These are phyloP conservation scores for Poeciliopsis infans DNA, from an alignment of 2,797 vertebrate genomes.

Conservation along the genomic window DNA sequence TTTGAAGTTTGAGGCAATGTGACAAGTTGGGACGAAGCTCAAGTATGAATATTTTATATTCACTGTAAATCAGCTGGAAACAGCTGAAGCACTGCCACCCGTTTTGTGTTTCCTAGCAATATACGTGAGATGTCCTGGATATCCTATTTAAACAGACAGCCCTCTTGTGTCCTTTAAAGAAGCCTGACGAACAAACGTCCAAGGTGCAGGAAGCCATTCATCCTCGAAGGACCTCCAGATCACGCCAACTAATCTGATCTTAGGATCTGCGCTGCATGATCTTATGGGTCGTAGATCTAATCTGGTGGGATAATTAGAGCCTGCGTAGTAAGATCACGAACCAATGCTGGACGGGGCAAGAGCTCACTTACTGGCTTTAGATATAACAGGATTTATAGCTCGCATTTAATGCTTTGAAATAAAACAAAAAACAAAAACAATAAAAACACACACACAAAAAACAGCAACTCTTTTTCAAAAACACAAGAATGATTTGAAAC, in stretches of 20 bases:
- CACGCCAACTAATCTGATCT: constrained; percentile 54
- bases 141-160: not conserved
- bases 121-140: not conserved
- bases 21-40: not conserved
- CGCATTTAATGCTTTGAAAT: constrained; percentile 51
- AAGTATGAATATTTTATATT: not conserved
- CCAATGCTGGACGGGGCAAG: constrained; percentile 52
- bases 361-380: constrained; percentile 43
- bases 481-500: constrained; percentile 30
- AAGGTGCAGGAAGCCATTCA: not conserved
- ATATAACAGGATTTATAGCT: constrained; percentile 66
- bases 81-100: not conserved
- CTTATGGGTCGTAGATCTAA: constrained; percentile 66
- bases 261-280: constrained; percentile 58
- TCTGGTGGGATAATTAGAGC: constrained; percentile 70
- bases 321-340: constrained; percentile 60
- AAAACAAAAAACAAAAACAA: not conserved
- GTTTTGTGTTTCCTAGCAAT: constrained; percentile 8
- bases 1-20: not conserved
- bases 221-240: constrained; percentile 36
- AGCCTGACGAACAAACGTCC: constrained; percentile 30
- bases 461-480: constrained; percentile 43
- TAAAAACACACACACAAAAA: constrained; percentile 36
- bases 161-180: constrained; percentile 25
- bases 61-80: not conserved